A percentile compares a stretch with the other conserved stretches of the same genome.
These are phyloP conservation scores for Drosophila rhopaloa DNA, from an alignment of 1,140 invertebrate genomes.

Conservation along the genomic window DNA sequence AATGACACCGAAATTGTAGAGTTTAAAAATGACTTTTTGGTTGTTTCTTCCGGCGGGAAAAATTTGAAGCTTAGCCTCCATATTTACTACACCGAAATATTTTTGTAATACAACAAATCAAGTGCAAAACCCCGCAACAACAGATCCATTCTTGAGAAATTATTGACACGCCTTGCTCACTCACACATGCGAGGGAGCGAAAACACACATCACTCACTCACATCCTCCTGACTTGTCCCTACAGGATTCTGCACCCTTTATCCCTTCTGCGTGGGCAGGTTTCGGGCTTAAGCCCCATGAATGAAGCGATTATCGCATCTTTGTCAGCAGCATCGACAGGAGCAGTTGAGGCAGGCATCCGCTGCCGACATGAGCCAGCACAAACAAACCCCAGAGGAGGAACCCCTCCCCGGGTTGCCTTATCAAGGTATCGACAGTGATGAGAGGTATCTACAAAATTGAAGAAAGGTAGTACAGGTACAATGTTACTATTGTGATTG, in stretches of 20 bases:
- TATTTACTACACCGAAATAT: neutral
- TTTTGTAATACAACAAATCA: constrained; percentile 1
- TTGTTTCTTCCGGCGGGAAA: neutral
- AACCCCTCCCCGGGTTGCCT: no score
- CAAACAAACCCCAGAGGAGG: constrained; percentile 19
- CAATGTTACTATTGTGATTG: neutral
- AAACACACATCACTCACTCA: constrained; percentile 8
- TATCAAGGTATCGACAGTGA: neutral
- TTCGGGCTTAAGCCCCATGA: constrained; percentile 49
- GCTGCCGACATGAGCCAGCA: constrained; percentile 2
- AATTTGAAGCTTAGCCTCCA: neutral
- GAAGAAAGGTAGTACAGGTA: neutral
- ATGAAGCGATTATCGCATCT: constrained; percentile 61
- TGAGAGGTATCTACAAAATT: neutral
- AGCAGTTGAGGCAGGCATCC: neutral
- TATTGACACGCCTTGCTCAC: constrained; percentile 9
- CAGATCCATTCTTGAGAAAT: neutral
- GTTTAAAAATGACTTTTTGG: neutral
- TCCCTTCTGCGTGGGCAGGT: constrained; percentile 43
- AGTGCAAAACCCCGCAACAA: constrained; percentile 5
- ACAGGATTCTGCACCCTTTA: constrained; percentile 32
- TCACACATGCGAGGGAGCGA: constrained; percentile 1
- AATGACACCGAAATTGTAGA: no score
- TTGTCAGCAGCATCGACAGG: constrained; percentile 44
- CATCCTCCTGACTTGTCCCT: constrained; percentile 1